phyloP scores from a whole-genome alignment of 1,140 invertebrate genomes.

The Drosophila elegans region DNA sequence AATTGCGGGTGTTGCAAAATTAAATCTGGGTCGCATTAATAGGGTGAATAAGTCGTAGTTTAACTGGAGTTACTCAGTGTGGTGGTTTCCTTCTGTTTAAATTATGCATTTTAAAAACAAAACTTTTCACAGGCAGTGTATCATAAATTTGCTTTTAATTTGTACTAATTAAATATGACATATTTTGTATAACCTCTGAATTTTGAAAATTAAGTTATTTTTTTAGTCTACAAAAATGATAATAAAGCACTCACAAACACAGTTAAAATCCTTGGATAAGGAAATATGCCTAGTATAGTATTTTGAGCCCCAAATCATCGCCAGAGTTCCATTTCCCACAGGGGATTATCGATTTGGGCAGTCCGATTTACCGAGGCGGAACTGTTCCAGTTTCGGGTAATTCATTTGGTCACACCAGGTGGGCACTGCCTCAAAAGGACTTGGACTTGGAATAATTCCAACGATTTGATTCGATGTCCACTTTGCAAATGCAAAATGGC shows the following conservation, averaged over 20 bases:
- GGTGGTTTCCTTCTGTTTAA: not conserved
- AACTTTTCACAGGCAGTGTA: not conserved
- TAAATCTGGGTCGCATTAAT: constrained; percentile 2
- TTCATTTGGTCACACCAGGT: constrained; percentile 29
- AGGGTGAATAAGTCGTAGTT: not conserved
- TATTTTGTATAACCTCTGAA: too few species aligned
- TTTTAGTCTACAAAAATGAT: too few species aligned
- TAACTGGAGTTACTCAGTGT: not conserved
- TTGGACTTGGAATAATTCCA: constrained; percentile 6
- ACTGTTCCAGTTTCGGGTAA: constrained; percentile 20
- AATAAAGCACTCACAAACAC: too few species aligned
- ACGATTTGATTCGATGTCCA: not conserved
- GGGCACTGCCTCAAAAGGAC: not conserved
- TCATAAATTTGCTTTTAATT: too few species aligned
- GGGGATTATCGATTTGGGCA: constrained; percentile 10
- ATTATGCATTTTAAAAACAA: not conserved
- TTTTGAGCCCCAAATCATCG: not conserved
- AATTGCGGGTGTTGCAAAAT: constrained; percentile 1
- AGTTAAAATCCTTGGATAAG: not conserved
- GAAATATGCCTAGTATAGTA: not conserved
- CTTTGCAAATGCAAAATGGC: not conserved
- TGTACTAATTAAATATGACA: too few species aligned
- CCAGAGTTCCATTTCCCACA: not conserved
- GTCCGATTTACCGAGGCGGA: constrained; percentile 3
- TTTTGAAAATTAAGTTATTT: too few species aligned